These are phyloP conservation scores for Canis aureus DNA, from an alignment of 2,113 vertebrate genomes.

Conservation along the genomic window DNA sequence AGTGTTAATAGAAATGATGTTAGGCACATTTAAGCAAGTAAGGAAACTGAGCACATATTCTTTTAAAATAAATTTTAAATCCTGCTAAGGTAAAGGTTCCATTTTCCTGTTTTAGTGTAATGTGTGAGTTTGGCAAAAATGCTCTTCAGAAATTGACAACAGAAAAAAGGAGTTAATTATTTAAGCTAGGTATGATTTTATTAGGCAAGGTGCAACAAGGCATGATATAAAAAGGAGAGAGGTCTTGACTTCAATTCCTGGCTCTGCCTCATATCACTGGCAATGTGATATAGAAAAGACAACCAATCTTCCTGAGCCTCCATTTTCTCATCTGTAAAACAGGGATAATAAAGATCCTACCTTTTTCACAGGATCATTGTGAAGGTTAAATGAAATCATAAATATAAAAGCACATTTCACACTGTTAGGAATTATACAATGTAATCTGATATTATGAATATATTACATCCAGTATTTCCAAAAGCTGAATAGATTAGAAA, in stretches of 20 bases:
- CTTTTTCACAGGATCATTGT: constrained; percentile 23
- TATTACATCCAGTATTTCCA: constrained; percentile 24
- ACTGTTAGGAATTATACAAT: constrained; percentile 26
- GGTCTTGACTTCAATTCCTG: background rate
- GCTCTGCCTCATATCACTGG: constrained; percentile 8
- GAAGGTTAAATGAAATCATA: constrained; percentile 47
- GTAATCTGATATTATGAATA: constrained; percentile 34
- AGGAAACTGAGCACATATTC: background rate
- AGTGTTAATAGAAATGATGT: constrained; percentile 43
- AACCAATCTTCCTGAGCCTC: constrained; percentile 6
- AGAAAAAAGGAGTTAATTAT: background rate
- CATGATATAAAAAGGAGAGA: background rate
- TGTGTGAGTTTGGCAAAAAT: constrained; percentile 47
- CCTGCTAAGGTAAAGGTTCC: constrained; percentile 4
- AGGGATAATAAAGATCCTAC: constrained; percentile 11
- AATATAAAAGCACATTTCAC: constrained; percentile 49
- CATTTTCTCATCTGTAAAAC: constrained; percentile 48
- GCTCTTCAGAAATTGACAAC: constrained; percentile 3
- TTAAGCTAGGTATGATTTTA: background rate
- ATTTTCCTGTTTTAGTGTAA: constrained; percentile 45
- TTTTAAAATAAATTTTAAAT: constrained; percentile 57
- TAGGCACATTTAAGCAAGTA: constrained; percentile 43
- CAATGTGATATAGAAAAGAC: constrained; percentile 7
- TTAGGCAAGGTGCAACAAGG: background rate
- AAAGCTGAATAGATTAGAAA: constrained; percentile 51